Evolutionary conservation across 2,113 vertebrate species (phyloP).

Genomic region (Ctenodactylus gundi): DNA sequence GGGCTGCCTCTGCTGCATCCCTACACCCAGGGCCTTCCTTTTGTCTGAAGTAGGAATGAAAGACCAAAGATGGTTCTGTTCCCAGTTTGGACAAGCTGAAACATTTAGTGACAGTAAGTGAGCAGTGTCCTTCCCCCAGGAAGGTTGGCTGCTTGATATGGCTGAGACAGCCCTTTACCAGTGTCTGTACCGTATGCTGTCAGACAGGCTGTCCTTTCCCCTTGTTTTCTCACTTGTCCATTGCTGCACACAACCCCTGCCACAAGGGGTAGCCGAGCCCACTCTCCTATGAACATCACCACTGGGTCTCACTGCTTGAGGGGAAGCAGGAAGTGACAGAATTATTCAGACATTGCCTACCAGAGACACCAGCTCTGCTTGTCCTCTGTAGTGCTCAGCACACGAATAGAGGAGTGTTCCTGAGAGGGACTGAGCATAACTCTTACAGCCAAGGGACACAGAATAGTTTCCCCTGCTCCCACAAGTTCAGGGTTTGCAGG

Average conservation of each 20-base stretch:
- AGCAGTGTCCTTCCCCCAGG: accelerated
- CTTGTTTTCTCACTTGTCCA: background rate
- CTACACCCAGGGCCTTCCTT: accelerated
- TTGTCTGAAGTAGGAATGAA: accelerated
- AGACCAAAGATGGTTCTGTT: accelerated
- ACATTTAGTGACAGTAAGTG: accelerated
- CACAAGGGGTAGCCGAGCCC: constrained; percentile 87
- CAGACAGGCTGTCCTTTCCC: accelerated
- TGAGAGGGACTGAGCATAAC: background rate
- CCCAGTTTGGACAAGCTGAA: accelerated
- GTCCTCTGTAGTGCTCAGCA: accelerated
- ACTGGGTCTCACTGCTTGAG: accelerated
- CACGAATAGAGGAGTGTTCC: background rate
- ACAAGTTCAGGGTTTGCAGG: accelerated
- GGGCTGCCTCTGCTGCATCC: accelerated
- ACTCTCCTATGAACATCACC: accelerated
- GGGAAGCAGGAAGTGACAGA: background rate
- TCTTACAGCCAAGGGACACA: background rate
- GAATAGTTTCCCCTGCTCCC: accelerated
- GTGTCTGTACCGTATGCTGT: accelerated
- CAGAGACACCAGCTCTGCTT: too few species aligned
- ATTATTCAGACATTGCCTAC: accelerated
- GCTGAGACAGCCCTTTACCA: accelerated
- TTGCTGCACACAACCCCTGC: constrained; percentile 91
- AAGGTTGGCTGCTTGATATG: accelerated